Evolutionary conservation across 2,797 vertebrate genomes (phyloP).

Genomic region (Cynodonichthys magdalenae): DNA sequence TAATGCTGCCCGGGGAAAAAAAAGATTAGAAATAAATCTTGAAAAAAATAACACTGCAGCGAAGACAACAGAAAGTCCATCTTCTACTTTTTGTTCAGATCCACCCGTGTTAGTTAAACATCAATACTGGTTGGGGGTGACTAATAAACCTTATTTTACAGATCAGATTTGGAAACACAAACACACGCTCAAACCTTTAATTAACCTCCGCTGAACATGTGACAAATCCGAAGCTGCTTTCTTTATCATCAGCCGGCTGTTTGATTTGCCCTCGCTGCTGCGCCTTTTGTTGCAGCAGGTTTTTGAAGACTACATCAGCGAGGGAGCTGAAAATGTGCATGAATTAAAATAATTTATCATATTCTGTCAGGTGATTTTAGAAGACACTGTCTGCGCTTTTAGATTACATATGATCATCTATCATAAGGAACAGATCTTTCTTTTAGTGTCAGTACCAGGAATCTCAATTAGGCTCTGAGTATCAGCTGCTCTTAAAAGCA

Average conservation of each 20-base stretch:
- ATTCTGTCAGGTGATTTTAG: constrained; percentile 49
- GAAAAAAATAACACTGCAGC: background rate
- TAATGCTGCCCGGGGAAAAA: constrained; percentile 12
- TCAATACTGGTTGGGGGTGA: constrained; percentile 17
- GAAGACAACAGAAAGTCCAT: background rate
- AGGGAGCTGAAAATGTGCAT: constrained; percentile 48
- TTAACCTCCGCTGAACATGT: constrained; percentile 64
- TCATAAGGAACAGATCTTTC: constrained; percentile 41
- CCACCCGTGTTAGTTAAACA: constrained; percentile 14
- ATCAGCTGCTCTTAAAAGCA: constrained; percentile 11
- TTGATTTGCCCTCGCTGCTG: constrained; percentile 60
- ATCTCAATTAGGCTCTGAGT: constrained; percentile 33
- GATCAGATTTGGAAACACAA: constrained; percentile 17
- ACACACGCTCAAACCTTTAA: constrained; percentile 44
- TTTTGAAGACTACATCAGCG: constrained; percentile 49
- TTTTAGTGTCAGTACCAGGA: constrained; percentile 8
- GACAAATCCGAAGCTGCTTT: constrained; percentile 53
- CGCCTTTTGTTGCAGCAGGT: constrained; percentile 41
- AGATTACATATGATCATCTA: constrained; percentile 45
- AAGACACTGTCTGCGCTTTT: constrained; percentile 27
- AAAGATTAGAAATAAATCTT: background rate
- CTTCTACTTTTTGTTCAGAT: constrained; percentile 10
- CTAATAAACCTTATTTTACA: constrained; percentile 50
- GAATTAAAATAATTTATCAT: constrained; percentile 53
- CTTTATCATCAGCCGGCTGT: constrained; percentile 51